phyloP scores from a whole-genome alignment of 2,797 vertebrate species.

The Gymnoscopelus braueri region DNA sequence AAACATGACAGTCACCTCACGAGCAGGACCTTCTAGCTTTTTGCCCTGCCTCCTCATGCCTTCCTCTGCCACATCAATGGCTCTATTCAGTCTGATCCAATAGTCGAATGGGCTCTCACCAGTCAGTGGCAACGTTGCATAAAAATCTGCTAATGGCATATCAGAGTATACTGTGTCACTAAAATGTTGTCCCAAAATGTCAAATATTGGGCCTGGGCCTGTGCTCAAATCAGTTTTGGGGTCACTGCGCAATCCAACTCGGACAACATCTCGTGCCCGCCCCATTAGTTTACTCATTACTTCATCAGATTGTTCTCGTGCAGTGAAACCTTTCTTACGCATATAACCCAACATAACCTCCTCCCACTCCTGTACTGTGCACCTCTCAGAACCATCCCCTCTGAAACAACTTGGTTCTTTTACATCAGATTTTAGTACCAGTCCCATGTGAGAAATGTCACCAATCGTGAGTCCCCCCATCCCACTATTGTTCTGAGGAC shows the following conservation, averaged over 20 bases:
- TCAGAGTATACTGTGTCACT: slow-evolving; percentile 21
- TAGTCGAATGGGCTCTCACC: slow-evolving; percentile 44
- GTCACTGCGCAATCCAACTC: slow-evolving; percentile 7
- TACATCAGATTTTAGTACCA: slow-evolving; percentile 23
- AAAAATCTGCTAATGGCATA: slow-evolving; percentile 40
- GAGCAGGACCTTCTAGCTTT: slow-evolving; percentile 1
- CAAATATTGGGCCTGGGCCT: slow-evolving; percentile 24
- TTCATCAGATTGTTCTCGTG: slow-evolving; percentile 6
- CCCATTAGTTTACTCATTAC: slow-evolving; percentile 20
- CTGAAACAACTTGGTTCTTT: slow-evolving; percentile 18
- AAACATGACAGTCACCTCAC: slow-evolving; percentile 26
- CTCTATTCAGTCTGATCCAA: slow-evolving; percentile 37
- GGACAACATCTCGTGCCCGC: slow-evolving; percentile 11
- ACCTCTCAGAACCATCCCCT: slow-evolving; percentile 18
- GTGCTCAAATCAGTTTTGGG: neutral
- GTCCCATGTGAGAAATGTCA: neutral
- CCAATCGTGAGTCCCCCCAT: neutral
- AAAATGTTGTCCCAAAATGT: slow-evolving; percentile 38
- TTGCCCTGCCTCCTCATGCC: slow-evolving; percentile 27
- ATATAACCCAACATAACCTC: slow-evolving; percentile 7
- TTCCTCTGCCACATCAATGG: slow-evolving; percentile 24
- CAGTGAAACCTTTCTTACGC: neutral
- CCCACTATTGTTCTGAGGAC: neutral
- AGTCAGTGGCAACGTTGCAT: slow-evolving; percentile 10
- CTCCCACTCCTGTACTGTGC: slow-evolving; percentile 24